These are phyloP conservation scores for Drosophila kurseongensis DNA, from an alignment of 1,140 invertebrate genomes.

Conservation along the genomic window DNA sequence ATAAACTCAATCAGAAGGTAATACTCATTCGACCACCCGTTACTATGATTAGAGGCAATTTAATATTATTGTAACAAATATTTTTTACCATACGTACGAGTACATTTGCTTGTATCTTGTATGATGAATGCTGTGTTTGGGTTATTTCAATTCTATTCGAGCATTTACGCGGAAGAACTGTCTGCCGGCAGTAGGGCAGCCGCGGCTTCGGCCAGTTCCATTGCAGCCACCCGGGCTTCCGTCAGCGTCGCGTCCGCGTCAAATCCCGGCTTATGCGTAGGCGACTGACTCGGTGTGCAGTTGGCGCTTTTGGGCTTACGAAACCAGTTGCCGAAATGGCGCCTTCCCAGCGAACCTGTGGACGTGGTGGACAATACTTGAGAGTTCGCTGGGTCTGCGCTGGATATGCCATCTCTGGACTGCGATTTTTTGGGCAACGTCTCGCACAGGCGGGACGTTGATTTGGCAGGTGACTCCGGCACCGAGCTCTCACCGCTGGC, in stretches of 20 bases:
- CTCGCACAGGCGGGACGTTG: constrained; percentile 62
- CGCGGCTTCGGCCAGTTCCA: constrained; percentile 61
- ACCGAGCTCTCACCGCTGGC: constrained; percentile 76
- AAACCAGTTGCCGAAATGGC: constrained; percentile 82
- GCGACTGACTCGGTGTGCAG: constrained; percentile 83
- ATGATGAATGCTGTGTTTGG: constrained; percentile 7
- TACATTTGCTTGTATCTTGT: constrained; percentile 12
- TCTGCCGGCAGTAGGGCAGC: constrained; percentile 37
- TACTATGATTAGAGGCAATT: constrained; percentile 28
- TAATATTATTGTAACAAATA: constrained; percentile 46
- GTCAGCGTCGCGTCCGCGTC: constrained; percentile 68
- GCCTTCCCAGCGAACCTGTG: constrained; percentile 76
- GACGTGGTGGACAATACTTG: constrained; percentile 46
- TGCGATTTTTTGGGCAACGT: constrained; percentile 79
- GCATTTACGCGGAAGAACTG: constrained; percentile 23
- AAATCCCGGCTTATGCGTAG: constrained; percentile 77
- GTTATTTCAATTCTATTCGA: constrained; percentile 19
- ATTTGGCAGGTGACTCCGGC: constrained; percentile 78
- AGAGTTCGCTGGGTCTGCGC: constrained; percentile 31
- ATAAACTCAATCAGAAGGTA: constrained; percentile 15
- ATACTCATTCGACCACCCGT: constrained; percentile 16
- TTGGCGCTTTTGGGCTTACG: constrained; percentile 83
- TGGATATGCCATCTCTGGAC: constrained; percentile 64
- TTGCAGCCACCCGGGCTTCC: constrained; percentile 67
- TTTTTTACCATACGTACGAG: constrained; percentile 23